Conservation (phyloP, 2,888 invertebrate genomes). For the Blomia tropicalis region DNA sequence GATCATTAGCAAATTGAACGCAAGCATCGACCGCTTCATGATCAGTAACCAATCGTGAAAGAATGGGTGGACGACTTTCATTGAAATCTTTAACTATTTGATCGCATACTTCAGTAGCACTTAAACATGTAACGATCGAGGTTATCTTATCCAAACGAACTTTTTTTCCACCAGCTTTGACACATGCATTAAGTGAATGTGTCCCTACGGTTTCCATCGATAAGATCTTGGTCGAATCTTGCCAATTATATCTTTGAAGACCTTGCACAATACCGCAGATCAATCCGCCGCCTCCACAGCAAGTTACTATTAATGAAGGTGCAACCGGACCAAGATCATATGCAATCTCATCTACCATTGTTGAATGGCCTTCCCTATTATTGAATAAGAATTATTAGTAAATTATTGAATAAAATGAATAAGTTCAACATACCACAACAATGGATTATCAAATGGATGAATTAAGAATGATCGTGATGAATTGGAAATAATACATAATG, state of each 20-base stretch:
- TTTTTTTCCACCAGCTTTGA: constrained; percentile 34
- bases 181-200: constrained; percentile 37
- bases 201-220: constrained; percentile 40
- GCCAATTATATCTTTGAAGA: constrained; percentile 36
- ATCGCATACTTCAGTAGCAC: constrained; percentile 35
- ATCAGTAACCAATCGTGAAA: constrained; percentile 38
- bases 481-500: constrained; percentile 33
- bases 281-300: constrained; percentile 42
- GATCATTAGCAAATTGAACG: constrained; percentile 38
- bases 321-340: constrained; percentile 33
- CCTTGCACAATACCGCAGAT: constrained; percentile 36
- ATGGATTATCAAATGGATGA: constrained; percentile 40
- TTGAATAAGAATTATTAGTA: neutral
- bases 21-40: constrained; percentile 37
- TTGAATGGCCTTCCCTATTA: constrained; percentile 32
- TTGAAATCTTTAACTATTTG: constrained; percentile 33
- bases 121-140: constrained; percentile 35
- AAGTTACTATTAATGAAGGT: constrained; percentile 39
- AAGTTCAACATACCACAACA: constrained; percentile 36
- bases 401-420: neutral
- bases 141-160: neutral
- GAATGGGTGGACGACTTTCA: constrained; percentile 33
- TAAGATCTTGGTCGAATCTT: constrained; percentile 36
- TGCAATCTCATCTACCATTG: constrained; percentile 37
- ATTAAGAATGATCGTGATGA: constrained; percentile 33